Conservation (phyloP, 2,888 invertebrate genomes). For the Rhodophaea formosa region DNA sequence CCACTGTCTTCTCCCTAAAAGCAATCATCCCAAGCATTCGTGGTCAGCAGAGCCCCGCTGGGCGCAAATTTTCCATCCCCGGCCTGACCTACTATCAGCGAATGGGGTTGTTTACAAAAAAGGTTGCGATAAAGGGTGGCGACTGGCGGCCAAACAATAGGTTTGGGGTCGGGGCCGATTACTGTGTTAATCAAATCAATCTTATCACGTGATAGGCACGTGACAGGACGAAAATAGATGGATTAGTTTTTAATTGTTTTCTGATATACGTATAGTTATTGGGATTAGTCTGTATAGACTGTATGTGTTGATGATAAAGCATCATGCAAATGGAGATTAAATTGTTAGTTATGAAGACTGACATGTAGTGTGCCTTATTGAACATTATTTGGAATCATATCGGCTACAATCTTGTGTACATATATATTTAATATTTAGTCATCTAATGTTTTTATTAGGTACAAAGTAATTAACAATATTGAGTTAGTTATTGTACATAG, state of each 20-base stretch:
- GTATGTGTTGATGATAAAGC: too few species aligned
- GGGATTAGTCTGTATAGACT: too few species aligned
- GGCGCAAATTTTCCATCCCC: slow-evolving; percentile 48
- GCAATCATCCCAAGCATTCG: slow-evolving; percentile 16
- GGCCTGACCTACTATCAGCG: slow-evolving; percentile 45
- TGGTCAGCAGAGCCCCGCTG: slow-evolving; percentile 12
- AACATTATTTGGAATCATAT: too few species aligned
- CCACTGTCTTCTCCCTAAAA: not conserved
- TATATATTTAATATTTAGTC: too few species aligned
- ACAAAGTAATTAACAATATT: too few species aligned
- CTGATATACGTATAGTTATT: too few species aligned
- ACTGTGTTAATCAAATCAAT: slow-evolving; percentile 34
- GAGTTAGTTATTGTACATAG: too few species aligned
- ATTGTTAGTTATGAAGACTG: too few species aligned
- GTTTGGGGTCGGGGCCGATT: slow-evolving; percentile 37
- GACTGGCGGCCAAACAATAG: slow-evolving; percentile 45
- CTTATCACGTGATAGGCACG: slow-evolving; percentile 16
- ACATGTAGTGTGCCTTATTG: too few species aligned
- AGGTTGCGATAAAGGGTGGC: slow-evolving; percentile 48
- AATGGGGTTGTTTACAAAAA: slow-evolving; percentile 39
- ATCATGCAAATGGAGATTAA: too few species aligned
- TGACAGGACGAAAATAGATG: not conserved
- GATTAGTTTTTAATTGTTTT: not conserved
- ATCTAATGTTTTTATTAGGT: too few species aligned
- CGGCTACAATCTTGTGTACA: too few species aligned